Evolutionary conservation across 2,113 vertebrate species (phyloP).

Genomic region (Aplodontia rufa): DNA sequence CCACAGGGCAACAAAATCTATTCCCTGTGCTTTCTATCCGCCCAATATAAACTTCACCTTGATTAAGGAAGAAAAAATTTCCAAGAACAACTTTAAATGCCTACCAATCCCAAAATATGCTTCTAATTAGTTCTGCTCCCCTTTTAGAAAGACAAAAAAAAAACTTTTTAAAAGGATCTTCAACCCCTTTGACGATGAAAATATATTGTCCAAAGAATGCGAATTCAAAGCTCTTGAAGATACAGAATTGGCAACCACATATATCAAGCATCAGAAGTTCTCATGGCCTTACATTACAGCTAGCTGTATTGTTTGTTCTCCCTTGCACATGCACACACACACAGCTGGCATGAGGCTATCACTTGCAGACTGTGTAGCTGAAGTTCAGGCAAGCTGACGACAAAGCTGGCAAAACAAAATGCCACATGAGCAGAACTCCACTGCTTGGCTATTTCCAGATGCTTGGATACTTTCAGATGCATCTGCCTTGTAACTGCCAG

Average conservation of each 20-base stretch:
- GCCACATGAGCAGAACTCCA: neutral
- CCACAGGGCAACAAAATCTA: neutral
- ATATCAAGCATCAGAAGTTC: neutral
- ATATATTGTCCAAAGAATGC: neutral
- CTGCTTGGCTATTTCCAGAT: neutral
- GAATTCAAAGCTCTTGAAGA: neutral
- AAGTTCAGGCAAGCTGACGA: constrained; percentile 18
- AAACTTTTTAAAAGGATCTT: neutral
- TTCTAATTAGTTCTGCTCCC: neutral
- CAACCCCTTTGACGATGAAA: neutral
- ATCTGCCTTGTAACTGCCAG: accelerated
- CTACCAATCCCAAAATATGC: neutral
- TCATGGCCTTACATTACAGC: neutral
- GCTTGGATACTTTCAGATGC: neutral
- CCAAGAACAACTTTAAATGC: constrained; percentile 3
- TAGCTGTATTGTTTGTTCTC: neutral
- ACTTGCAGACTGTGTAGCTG: accelerated
- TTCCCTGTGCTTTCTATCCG: neutral
- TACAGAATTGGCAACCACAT: neutral
- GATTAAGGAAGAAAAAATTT: neutral
- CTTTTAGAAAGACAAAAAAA: constrained; percentile 13
- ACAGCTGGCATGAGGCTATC: neutral
- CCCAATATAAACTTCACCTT: neutral
- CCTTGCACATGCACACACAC: neutral
- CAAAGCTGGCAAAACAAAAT: neutral